phyloP scores from a whole-genome alignment of 1,140 invertebrate genomes.

The Drosophila pseudoananassae region DNA sequence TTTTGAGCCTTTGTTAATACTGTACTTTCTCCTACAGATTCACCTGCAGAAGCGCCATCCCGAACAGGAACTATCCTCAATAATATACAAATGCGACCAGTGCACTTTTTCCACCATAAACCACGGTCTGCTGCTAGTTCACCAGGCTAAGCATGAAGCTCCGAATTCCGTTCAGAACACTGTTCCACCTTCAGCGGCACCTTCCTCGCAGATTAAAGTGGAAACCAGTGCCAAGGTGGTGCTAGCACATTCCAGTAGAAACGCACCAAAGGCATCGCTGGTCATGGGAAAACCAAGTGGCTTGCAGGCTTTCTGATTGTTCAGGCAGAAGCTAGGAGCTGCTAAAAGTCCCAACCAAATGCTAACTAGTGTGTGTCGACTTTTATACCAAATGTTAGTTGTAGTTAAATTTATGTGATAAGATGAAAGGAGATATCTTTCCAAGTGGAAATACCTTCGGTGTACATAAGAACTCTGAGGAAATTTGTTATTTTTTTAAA shows the following conservation, averaged over 20 bases:
- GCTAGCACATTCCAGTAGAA: conserved; percentile 63
- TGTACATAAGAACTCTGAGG: neutral
- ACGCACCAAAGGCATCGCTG: conserved; percentile 5
- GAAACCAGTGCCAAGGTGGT: conserved; percentile 46
- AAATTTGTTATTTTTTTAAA: neutral
- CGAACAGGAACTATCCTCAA: conserved; percentile 62
- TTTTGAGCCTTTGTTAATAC: no score
- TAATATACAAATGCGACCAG: conserved; percentile 69
- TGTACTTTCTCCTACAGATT: conserved; percentile 41
- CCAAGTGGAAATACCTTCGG: neutral
- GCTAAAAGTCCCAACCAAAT: conserved; percentile 16
- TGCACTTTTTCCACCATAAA: conserved; percentile 77
- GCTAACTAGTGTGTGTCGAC: conserved; percentile 25
- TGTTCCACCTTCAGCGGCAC: neutral
- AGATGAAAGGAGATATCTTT: neutral
- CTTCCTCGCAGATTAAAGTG: conserved; percentile 62
- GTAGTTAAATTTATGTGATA: conserved; percentile 10
- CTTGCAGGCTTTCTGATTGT: conserved; percentile 24
- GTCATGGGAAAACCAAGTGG: no score
- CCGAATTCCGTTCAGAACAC: neutral
- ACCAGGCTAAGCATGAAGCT: conserved; percentile 72
- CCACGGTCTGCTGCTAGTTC: conserved; percentile 68
- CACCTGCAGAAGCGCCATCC: conserved; percentile 77
- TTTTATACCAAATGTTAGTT: conserved; percentile 49
- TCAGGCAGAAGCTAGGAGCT: conserved; percentile 1